These are phyloP conservation scores for Phoeniculus purpureus DNA, from an alignment of 2,797 vertebrate genomes.

Conservation along the genomic window DNA sequence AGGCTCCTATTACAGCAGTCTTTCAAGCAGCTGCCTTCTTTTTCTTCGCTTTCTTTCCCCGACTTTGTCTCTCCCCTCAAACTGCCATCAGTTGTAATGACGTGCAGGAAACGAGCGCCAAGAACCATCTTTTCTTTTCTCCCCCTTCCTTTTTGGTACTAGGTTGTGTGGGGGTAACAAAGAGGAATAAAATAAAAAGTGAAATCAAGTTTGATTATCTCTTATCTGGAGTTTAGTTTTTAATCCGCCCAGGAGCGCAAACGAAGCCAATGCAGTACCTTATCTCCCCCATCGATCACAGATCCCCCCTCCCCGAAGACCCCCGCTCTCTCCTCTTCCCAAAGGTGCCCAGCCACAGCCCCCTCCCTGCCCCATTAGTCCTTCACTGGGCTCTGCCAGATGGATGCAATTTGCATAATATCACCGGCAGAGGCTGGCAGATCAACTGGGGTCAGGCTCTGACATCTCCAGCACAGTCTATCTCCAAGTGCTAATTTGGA, in stretches of 20 bases:
- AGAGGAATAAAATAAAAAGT: constrained; percentile 74
- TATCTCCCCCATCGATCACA: constrained; percentile 76
- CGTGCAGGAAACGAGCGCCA: constrained; percentile 77
- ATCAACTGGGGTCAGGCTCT: constrained; percentile 83
- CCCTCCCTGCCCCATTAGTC: constrained; percentile 77
- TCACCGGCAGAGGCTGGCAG: constrained; percentile 80
- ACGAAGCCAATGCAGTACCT: constrained; percentile 78
- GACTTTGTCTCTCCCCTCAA: constrained; percentile 88
- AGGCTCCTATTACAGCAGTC: constrained; percentile 76
- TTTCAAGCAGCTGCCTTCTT: constrained; percentile 61
- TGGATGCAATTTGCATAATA: constrained; percentile 87
- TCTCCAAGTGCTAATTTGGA: constrained; percentile 88
- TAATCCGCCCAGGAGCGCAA: constrained; percentile 79
- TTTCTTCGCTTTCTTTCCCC: constrained; percentile 63
- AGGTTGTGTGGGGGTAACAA: constrained; percentile 60
- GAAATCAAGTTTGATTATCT: constrained; percentile 83
- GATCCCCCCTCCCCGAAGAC: constrained; percentile 22
- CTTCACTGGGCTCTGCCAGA: constrained; percentile 79
- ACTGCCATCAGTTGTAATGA: constrained; percentile 83
- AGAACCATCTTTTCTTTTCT: background rate
- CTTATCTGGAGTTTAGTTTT: constrained; percentile 79
- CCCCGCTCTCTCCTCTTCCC: constrained; percentile 42
- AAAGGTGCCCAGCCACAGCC: constrained; percentile 50
- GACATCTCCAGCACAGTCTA: constrained; percentile 82
- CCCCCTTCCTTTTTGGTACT: constrained; percentile 15